phyloP scores from a whole-genome alignment of 2,888 invertebrate species.

The Eremobia ochroleuca region DNA sequence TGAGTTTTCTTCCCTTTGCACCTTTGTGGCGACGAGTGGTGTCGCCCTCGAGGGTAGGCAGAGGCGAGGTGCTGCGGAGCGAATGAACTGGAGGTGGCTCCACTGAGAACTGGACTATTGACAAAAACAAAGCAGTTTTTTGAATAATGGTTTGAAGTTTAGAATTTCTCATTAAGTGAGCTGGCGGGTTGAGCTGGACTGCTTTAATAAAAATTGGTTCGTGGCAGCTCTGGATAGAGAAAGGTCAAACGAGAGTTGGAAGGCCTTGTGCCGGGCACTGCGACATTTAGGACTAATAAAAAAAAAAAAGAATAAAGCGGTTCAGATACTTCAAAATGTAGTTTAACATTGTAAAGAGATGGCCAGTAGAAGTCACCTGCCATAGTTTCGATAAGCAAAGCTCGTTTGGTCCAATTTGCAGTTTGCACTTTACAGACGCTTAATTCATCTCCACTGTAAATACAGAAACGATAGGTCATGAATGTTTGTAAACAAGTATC shows the following conservation, averaged over 20 bases:
- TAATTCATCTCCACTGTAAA: neutral
- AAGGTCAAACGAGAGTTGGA: neutral
- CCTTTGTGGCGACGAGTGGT: slow-evolving; percentile 80
- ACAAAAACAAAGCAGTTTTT: slow-evolving; percentile 12
- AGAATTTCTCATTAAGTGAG: neutral
- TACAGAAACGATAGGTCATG: neutral
- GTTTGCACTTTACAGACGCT: neutral
- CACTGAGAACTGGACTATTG: slow-evolving; percentile 28
- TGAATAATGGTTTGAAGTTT: neutral
- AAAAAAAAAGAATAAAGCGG: too few relatives aligned
- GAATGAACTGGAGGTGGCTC: slow-evolving; percentile 63
- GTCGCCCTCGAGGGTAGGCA: slow-evolving; percentile 71
- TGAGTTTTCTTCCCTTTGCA: slow-evolving; percentile 83
- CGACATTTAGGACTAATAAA: too few relatives aligned
- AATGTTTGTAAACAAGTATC: neutral
- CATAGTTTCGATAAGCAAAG: neutral
- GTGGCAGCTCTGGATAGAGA: neutral
- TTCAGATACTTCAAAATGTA: too few relatives aligned
- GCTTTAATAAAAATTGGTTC: neutral
- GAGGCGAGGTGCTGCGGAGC: slow-evolving; percentile 52
- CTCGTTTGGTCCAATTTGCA: neutral
- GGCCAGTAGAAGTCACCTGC: neutral
- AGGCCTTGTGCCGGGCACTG: neutral
- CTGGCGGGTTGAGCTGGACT: neutral
- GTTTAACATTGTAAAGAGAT: neutral